These are phyloP conservation scores for Conopomorpha cramerella DNA, from an alignment of 1,140 invertebrate species.

Conservation along the genomic window DNA sequence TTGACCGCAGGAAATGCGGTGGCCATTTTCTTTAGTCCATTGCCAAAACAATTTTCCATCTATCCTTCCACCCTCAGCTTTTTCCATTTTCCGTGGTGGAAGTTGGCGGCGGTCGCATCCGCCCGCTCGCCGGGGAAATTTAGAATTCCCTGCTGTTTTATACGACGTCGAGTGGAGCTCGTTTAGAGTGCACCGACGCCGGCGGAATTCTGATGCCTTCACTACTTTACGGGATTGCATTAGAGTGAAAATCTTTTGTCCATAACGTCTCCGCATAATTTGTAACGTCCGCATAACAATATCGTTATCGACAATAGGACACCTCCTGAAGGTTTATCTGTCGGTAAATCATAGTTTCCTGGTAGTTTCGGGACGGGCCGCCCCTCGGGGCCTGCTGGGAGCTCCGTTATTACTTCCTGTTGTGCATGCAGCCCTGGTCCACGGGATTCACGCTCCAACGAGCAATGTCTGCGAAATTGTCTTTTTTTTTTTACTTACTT, in stretches of 20 bases:
- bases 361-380: constrained; percentile 15
- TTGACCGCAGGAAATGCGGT: constrained; percentile 59
- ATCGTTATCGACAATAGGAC: constrained; percentile 4
- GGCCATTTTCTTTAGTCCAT: constrained; percentile 54
- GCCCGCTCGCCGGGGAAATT: constrained; percentile 31
- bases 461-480: constrained; percentile 3
- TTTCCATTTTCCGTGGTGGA: constrained; percentile 52
- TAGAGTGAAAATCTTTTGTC: constrained; percentile 1
- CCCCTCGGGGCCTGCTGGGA: constrained; percentile 11
- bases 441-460: constrained; percentile 16
- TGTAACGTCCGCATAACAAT: no score
- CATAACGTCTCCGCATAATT: no score
- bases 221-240: constrained; percentile 8
- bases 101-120: constrained; percentile 33
- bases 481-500: no score
- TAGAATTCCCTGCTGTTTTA: constrained; percentile 38
- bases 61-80: constrained; percentile 33
- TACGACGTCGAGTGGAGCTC: constrained; percentile 13
- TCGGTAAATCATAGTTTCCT: constrained; percentile 46
- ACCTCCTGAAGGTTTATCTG: constrained; percentile 13
- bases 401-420: constrained; percentile 54
- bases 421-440: constrained; percentile 23
- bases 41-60: constrained; percentile 57
- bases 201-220: constrained; percentile 11
- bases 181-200: constrained; percentile 1